A percentile compares a stretch with the other conserved stretches of the same genome.
Conservation (phyloP, 2,888 invertebrate species). For the Omphaloscelis lunosa region DNA sequence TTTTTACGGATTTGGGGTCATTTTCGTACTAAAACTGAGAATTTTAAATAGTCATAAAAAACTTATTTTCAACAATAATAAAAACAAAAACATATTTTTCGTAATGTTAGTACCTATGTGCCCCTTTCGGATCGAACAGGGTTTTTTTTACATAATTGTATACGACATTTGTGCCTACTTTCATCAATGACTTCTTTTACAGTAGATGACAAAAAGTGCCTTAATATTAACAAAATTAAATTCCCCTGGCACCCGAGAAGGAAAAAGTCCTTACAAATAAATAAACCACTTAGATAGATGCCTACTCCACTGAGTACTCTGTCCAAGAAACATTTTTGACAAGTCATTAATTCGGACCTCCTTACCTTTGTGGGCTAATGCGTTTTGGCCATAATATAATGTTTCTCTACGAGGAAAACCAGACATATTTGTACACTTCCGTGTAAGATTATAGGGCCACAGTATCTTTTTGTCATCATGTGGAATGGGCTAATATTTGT, state of each 20-base stretch:
- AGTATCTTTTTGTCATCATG: constrained; percentile 4
- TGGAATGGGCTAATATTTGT: background rate
- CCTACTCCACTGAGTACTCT: constrained; percentile 27
- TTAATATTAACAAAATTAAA: constrained; percentile 5
- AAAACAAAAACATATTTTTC: too few species aligned
- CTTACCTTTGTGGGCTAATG: constrained; percentile 69
- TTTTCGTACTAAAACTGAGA: too few species aligned
- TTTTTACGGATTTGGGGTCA: too few species aligned
- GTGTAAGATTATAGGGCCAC: constrained; percentile 17
- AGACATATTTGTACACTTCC: constrained; percentile 48
- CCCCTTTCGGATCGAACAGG: too few species aligned
- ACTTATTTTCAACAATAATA: too few species aligned
- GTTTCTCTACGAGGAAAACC: constrained; percentile 44
- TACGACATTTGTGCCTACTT: too few species aligned
- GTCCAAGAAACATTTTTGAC: constrained; percentile 54
- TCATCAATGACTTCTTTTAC: background rate
- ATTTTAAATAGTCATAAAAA: too few species aligned
- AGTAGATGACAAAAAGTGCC: background rate
- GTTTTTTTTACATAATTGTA: too few species aligned
- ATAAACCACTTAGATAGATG: constrained; percentile 23
- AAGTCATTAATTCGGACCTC: constrained; percentile 59
- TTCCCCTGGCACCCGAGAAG: background rate
- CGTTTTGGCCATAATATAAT: constrained; percentile 57
- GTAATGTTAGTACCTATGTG: too few species aligned
- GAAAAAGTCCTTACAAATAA: constrained; percentile 22